phyloP scores from a whole-genome alignment of 2,797 vertebrate genomes.

The Poecilia gillii region DNA sequence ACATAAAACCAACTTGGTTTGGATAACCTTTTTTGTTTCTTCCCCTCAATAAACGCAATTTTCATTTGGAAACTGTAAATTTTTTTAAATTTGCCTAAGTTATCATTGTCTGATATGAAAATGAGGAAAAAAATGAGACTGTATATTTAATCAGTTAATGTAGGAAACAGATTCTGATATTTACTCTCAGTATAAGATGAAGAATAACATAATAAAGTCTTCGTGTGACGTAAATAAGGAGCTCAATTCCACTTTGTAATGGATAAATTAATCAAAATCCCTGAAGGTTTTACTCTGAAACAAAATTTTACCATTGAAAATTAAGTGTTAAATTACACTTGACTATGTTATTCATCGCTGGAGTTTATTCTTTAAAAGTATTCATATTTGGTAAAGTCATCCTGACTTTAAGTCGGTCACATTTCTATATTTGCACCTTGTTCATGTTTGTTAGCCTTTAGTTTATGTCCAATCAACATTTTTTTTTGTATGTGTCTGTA shows the following conservation, averaged over 20 bases:
- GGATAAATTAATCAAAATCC: background rate
- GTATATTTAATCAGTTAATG: background rate
- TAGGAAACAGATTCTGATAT: background rate
- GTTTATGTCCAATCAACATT: constrained; percentile 14
- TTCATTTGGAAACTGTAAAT: background rate
- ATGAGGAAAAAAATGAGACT: background rate
- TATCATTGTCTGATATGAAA: background rate
- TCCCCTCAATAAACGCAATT: background rate
- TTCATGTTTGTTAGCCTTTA: constrained; percentile 21
- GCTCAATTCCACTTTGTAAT: background rate
- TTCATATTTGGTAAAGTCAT: background rate
- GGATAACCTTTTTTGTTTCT: background rate
- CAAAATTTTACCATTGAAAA: background rate
- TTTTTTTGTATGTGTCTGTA: constrained; percentile 23
- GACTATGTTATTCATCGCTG: background rate
- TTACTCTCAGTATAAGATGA: background rate
- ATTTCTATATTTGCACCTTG: constrained; percentile 28
- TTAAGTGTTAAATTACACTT: background rate
- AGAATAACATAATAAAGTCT: background rate
- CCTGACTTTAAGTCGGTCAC: constrained; percentile 9
- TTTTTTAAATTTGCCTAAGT: background rate
- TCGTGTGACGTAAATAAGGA: no score
- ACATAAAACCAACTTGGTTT: background rate
- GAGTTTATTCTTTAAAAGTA: background rate
- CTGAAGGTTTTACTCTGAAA: background rate